Evolutionary conservation across 2,797 vertebrate genomes (phyloP), one percentile per base, ranked within the genome.

Genomic region (Bradypodion pumilum): DNA sequence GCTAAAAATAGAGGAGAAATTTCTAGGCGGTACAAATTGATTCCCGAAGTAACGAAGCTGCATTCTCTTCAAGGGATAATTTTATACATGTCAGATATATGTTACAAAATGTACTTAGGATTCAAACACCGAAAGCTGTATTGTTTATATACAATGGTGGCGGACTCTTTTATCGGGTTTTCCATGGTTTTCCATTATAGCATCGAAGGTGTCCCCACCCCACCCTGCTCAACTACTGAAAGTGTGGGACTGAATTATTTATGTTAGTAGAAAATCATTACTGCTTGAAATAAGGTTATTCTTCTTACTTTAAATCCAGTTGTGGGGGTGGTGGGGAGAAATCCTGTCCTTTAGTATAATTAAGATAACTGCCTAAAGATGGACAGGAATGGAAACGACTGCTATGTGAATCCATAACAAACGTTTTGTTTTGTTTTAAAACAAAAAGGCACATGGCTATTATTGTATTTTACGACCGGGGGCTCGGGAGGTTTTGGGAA

Each of bases 381-480:
- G 68, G 23, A 7, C 62, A 0, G 32, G 29, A 56, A 70, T 21
- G 23, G 1, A 82, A 83, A 59, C 73, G 82, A 66, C 72, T 73
- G 49, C 68, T 87, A 49, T 83, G 74, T 65, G 74, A 66, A 81
- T 70, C 66, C 46, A 70, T 70, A 23, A 70, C 78, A 84, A 89
- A 76, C n/a, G 23, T 81, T 87, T 29, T 13, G 56, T 4, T 40
- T 63, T 76, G 37, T 77, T 80, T 87, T 86, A 77, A 69, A 35
- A 74, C 0, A 16, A 60, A 42, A 23, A 74, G 29, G 65, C 60
- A 32, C 86, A 29, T 8, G n/a, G 63, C 65, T 85, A 74, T 86
- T 83, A 62, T 3, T 37, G 44, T 46, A 37, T 56, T 89, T 89
- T 87, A 85, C 87, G 70, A 88, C 81, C 89, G 77, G 9, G 78